These are phyloP conservation scores for Phrynocephalus forsythii DNA, from an alignment of 2,797 vertebrate genomes.

Conservation along the genomic window DNA sequence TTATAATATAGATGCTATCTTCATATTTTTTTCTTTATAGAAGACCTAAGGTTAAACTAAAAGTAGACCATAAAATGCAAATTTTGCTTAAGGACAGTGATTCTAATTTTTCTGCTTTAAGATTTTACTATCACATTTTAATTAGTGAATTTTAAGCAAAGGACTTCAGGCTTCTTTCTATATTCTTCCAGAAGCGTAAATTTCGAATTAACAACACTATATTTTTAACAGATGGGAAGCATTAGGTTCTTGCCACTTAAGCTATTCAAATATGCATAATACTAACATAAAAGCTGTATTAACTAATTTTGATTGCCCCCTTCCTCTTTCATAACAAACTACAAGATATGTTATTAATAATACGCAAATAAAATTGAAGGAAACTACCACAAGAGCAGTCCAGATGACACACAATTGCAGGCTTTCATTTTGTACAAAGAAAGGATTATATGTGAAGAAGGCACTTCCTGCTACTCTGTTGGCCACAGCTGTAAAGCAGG, in stretches of 20 bases:
- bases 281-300: not conserved
- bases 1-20: not conserved
- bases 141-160: not conserved
- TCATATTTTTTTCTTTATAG: not conserved
- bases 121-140: not conserved
- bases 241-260: not conserved
- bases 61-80: not conserved
- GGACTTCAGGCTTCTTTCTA: not conserved
- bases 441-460: not conserved
- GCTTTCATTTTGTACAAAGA: not conserved
- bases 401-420: not conserved
- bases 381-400: not conserved
- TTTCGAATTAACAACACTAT: not conserved
- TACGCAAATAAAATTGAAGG: not conserved
- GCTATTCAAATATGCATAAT: not conserved
- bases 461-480: not conserved
- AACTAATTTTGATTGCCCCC: not conserved
- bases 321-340: not conserved
- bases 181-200: not conserved
- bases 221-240: not conserved
- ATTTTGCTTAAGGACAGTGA: not conserved
- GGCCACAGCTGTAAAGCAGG: not conserved
- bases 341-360: not conserved
- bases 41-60: not conserved
- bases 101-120: not conserved